Conservation (phyloP, 2,113 vertebrate species). For the Lagopus leucura region DNA sequence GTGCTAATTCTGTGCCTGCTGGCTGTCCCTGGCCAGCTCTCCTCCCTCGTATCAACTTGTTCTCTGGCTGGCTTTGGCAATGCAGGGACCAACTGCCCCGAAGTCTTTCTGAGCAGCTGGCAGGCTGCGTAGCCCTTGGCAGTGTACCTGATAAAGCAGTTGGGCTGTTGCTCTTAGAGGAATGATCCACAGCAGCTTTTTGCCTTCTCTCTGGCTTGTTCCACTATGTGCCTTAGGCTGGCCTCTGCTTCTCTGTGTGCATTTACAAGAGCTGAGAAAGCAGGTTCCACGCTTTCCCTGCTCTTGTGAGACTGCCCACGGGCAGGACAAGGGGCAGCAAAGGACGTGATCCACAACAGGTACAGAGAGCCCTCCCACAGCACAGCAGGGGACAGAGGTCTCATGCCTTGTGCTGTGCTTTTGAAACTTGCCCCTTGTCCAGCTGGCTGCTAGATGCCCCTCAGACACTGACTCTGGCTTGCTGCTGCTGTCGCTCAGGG, state of each 20-base stretch:
- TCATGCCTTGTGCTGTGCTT: background rate
- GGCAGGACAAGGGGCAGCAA: background rate
- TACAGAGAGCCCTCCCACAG: background rate
- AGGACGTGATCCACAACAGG: background rate
- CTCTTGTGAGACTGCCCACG: background rate
- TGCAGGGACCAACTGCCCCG: conserved; percentile 43
- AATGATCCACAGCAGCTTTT: background rate
- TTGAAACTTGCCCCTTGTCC: background rate
- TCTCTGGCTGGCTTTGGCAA: conserved; percentile 23
- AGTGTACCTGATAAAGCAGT: background rate
- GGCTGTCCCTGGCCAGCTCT: background rate
- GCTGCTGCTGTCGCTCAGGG: background rate
- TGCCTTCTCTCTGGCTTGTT: background rate
- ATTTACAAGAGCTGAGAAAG: background rate
- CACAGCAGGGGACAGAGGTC: background rate
- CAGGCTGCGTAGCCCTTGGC: background rate
- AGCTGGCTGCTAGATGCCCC: accelerated
- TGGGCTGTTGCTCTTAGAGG: background rate
- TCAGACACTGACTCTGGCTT: background rate
- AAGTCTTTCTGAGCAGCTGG: background rate
- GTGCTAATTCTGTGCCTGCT: background rate
- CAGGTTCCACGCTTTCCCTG: background rate
- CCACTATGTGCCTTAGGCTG: accelerated
- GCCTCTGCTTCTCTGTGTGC: background rate
- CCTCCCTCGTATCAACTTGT: background rate